Conservation (phyloP, 2,797 vertebrate genomes). For the Sebastes minor region DNA sequence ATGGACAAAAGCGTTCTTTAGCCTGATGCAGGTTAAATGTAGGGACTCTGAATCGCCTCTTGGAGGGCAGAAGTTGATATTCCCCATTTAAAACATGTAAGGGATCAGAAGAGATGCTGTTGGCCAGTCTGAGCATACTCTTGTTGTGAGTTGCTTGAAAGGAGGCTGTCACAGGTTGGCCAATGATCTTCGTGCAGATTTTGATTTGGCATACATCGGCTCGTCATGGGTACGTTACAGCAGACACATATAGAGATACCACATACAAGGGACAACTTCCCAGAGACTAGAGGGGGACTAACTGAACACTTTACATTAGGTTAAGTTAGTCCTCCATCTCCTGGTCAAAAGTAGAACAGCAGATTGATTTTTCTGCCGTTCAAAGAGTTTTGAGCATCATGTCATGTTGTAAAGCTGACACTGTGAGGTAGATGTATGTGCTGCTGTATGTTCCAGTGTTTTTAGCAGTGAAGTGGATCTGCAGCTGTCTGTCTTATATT, state of each 20-base stretch:
- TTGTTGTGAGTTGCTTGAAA: no score
- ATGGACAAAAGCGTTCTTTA: no score
- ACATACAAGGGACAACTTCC: no score
- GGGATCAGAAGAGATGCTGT: no score
- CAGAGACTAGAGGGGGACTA: no score
- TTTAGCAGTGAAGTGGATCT: neutral
- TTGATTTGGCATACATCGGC: neutral
- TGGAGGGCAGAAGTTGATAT: no score
- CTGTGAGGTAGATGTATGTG: neutral
- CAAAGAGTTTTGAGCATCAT: neutral
- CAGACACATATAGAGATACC: neutral
- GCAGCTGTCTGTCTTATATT: neutral
- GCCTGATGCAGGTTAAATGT: no score
- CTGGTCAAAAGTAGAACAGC: constrained; percentile 29
- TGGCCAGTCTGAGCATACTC: no score
- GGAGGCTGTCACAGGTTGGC: no score
- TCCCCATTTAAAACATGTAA: no score
- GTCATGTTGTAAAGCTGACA: neutral
- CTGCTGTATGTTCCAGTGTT: neutral
- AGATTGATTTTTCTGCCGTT: neutral
- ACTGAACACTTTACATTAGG: neutral
- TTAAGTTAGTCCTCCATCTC: constrained; percentile 32
- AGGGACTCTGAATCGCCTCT: no score
- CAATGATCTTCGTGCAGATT: no score
- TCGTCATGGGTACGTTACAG: neutral